Evolutionary conservation across 2,113 vertebrate genomes (phyloP), one percentile per base, ranked within the genome.

Genomic region (Thalassoma bifasciatum): DNA sequence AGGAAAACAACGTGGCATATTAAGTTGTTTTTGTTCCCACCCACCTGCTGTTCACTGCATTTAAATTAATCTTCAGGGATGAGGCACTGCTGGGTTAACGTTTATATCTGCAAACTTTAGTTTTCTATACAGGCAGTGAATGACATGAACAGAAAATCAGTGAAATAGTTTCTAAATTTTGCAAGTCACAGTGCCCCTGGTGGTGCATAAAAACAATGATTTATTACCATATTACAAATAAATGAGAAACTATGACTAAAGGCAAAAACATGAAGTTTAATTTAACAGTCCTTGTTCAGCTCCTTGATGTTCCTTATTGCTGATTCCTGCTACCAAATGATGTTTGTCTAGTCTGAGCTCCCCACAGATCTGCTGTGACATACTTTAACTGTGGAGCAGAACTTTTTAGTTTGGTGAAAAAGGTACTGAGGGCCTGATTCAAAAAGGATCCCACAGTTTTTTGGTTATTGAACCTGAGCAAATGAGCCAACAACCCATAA

Each of bases 231-330:
- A 46, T 17, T 65, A 57, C 24, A 26, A 60, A 37, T 19, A 56
- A 61, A 72, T 57, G 10, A 50, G 26, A 36, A 37, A 37, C 57
- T 34, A 16, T 34, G 23, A 70, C 23, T 17, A 7, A 30, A 68
- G 30, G 38, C 58, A 36, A 16, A 46, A 19, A 51, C 34, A 49
- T 21, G 64, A 40, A 59, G 8, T 73, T 72, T 59, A 17, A 40
- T 53, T 68, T 19, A 21, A 3, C 44, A 12, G 40, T 21, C 47
- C 57, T 34, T 40, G 23, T 64, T 64, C 23, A 51, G 36, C 22
- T 40, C 19, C 9, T 26, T 60, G 63, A 60, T 44, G 42, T 30
- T 40, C 19, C 17, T 22, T 44, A 42, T 50, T 58, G 34, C 59
- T 7, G 14, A 50, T 56, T 30, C 22, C 42, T 42, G 40, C 44